A percentile compares a stretch with the other conserved stretches of the same genome.
Conservation (phyloP, 2,113 vertebrate species). For the Antechinus flavipes region DNA sequence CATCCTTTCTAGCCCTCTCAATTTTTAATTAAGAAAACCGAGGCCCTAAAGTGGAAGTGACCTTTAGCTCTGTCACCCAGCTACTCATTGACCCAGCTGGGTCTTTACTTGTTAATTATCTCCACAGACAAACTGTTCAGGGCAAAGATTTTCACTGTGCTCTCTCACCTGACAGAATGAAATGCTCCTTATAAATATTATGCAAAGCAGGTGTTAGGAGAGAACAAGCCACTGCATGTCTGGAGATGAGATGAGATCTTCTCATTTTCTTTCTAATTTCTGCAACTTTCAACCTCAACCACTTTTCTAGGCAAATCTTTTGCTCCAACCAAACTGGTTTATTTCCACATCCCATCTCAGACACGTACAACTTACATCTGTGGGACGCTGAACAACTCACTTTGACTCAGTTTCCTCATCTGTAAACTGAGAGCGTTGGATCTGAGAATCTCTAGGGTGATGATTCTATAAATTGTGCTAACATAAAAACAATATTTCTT, state of each 20-base stretch:
- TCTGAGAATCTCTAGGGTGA: not conserved
- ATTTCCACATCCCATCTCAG: not conserved
- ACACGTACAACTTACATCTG: not conserved
- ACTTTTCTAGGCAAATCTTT: not conserved
- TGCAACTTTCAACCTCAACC: not conserved
- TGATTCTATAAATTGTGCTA: not conserved
- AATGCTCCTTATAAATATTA: not conserved
- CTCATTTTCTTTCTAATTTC: not conserved
- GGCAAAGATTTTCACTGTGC: not conserved
- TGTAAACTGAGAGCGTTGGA: not conserved
- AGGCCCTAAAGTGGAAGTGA: not conserved
- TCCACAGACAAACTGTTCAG: not conserved
- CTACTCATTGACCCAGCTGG: not conserved
- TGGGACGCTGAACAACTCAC: not conserved
- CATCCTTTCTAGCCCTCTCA: not conserved
- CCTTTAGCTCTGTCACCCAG: not conserved
- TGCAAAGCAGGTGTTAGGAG: not conserved
- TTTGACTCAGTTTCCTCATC: not conserved
- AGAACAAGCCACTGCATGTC: not conserved
- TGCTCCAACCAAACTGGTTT: not conserved
- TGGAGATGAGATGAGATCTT: not conserved
- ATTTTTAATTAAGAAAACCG: not conserved
- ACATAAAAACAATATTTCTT: not conserved
- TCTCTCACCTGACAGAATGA: not conserved
- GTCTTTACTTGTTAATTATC: not conserved